phyloP scores from a whole-genome alignment of 2,888 invertebrate genomes.

The Pogonocherus hispidulus region DNA sequence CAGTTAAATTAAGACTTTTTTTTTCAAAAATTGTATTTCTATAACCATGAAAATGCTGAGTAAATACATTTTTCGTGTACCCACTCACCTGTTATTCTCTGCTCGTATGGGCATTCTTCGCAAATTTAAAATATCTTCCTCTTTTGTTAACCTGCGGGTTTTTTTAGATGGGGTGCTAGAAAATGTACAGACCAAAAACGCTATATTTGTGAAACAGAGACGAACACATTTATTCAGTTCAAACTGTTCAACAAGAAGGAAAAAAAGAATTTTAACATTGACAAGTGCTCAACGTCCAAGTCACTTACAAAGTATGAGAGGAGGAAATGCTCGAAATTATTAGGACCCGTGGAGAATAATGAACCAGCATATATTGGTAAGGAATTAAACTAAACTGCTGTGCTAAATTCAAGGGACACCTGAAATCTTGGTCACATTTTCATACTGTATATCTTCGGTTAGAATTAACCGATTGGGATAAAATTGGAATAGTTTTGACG shows the following conservation, averaged over 20 bases:
- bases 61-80: too few relatives aligned
- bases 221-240: constrained; percentile 47
- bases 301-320: constrained; percentile 46
- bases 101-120: too few relatives aligned
- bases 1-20: too few relatives aligned
- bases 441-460: too few relatives aligned
- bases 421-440: too few relatives aligned
- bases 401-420: not conserved
- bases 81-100: too few relatives aligned
- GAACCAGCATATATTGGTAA: constrained; percentile 39
- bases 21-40: too few relatives aligned
- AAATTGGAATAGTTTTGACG: too few relatives aligned
- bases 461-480: too few relatives aligned
- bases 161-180: constrained; percentile 75
- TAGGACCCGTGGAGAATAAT: constrained; percentile 40
- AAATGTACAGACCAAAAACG: constrained; percentile 74
- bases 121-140: too few relatives aligned
- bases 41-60: too few relatives aligned
- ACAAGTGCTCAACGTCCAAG: constrained; percentile 51
- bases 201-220: constrained; percentile 75
- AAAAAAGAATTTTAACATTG: constrained; percentile 48
- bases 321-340: constrained; percentile 50
- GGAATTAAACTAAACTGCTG: constrained; percentile 14
- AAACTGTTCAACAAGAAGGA: constrained; percentile 44
- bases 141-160: too few relatives aligned